Evolutionary conservation across 1,140 invertebrate species (phyloP).

Genomic region (Zaprionus africanus): DNA sequence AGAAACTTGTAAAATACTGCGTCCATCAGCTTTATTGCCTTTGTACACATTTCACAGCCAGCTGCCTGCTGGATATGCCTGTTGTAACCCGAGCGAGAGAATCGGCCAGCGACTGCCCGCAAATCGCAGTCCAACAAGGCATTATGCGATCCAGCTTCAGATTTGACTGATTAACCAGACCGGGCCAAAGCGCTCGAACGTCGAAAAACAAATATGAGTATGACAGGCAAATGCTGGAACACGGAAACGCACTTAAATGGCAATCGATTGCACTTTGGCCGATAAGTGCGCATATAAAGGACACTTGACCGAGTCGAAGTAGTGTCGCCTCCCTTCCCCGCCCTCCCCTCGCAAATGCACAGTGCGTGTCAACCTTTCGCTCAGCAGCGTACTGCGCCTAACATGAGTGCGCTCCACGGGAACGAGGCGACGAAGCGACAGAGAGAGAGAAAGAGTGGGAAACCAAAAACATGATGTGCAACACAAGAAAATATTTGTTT

Average conservation of each 20-base stretch:
- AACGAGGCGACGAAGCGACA: not conserved
- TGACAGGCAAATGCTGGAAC: not conserved
- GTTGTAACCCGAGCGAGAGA: not conserved
- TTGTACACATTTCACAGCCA: too few relatives aligned
- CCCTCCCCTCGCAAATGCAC: not conserved
- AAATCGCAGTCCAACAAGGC: too few relatives aligned
- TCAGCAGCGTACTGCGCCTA: not conserved
- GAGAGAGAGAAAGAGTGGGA: not conserved
- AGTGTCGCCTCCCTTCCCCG: not conserved
- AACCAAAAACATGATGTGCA: conserved; percentile 2
- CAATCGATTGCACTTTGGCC: conserved; percentile 4
- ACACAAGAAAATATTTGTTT: conserved; percentile 6
- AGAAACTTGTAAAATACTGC: too few relatives aligned
- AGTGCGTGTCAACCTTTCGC: not conserved
- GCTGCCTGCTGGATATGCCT: too few relatives aligned
- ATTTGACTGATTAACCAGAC: not conserved
- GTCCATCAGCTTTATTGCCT: too few relatives aligned
- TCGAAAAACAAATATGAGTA: not conserved
- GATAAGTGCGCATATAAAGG: conserved; percentile 1
- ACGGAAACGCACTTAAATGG: conserved; percentile 6
- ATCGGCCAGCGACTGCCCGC: too few relatives aligned
- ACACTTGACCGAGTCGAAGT: not conserved
- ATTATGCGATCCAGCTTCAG: not conserved
- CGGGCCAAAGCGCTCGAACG: too few relatives aligned
- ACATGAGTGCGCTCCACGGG: not conserved